phyloP scores from a whole-genome alignment of 2,888 invertebrate genomes.

The Darwinula stevensoni region DNA sequence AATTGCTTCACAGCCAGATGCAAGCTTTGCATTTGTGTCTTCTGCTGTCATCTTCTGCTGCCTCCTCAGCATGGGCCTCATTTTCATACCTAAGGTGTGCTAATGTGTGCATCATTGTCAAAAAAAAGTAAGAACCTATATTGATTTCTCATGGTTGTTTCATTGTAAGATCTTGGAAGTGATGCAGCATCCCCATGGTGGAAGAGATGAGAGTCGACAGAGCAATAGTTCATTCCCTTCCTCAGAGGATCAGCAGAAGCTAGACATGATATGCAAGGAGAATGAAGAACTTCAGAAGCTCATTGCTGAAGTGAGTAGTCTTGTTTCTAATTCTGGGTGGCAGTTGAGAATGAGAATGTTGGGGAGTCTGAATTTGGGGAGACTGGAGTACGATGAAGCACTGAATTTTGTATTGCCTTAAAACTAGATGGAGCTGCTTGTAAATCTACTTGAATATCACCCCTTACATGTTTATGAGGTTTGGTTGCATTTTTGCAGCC shows the following conservation, averaged over 20 bases:
- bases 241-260: constrained; percentile 69
- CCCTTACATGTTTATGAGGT: too few species aligned
- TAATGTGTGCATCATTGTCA: too few species aligned
- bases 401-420: too few species aligned
- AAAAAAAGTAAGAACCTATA: too few species aligned
- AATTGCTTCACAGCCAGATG: constrained; percentile 88
- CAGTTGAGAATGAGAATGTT: too few species aligned
- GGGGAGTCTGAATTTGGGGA: too few species aligned
- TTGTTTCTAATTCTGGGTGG: too few species aligned
- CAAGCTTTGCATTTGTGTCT: constrained; percentile 85
- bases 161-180: constrained; percentile 61
- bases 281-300: constrained; percentile 88
- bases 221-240: constrained; percentile 23
- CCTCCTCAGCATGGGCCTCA: constrained; percentile 90
- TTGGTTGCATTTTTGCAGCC: too few species aligned
- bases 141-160: constrained; percentile 5
- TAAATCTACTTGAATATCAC: too few species aligned
- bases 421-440: too few species aligned
- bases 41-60: constrained; percentile 90
- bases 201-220: constrained; percentile 60
- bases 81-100: constrained; percentile 80
- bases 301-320: constrained; percentile 45
- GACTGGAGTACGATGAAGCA: too few species aligned
- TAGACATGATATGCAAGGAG: constrained; percentile 66
- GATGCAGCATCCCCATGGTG: constrained; percentile 51